phyloP scores from a whole-genome alignment of 2,888 invertebrate genomes.

The Cistogaster globosa region DNA sequence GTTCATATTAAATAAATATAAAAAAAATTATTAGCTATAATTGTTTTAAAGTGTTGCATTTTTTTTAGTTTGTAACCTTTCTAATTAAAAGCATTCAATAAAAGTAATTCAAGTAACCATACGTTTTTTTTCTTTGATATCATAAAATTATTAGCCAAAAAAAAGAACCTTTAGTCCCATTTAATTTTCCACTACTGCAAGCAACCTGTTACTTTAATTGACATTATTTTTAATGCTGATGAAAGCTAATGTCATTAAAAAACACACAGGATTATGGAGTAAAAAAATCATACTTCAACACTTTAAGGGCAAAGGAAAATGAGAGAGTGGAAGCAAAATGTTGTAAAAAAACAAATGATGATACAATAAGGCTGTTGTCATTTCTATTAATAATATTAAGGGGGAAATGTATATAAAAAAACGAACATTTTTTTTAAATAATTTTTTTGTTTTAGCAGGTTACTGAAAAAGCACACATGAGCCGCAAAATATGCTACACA shows the following conservation, averaged over 20 bases:
- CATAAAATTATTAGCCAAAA: conserved; percentile 37
- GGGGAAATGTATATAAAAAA: conserved; percentile 32
- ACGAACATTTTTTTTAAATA: conserved; percentile 3
- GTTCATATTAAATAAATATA: too few species aligned
- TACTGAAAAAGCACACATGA: conserved; percentile 52
- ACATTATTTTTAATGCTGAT: conserved; percentile 72
- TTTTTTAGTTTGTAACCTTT: neutral
- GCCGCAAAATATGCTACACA: conserved; percentile 69
- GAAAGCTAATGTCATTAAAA: conserved; percentile 72
- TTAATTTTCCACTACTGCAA: conserved; percentile 47
- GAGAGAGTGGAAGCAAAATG: conserved; percentile 4
- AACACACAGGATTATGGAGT: conserved; percentile 41
- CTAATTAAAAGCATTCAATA: conserved; percentile 49
- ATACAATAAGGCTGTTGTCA: conserved; percentile 70
- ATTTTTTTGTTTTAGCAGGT: conserved; percentile 20
- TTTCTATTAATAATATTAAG: conserved; percentile 70
- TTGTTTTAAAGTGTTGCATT: neutral
- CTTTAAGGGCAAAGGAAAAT: conserved; percentile 3
- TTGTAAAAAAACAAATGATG: conserved; percentile 64
- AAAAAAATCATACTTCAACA: conserved; percentile 42
- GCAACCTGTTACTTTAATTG: conserved; percentile 72
- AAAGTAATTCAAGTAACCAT: conserved; percentile 43
- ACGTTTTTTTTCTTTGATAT: conserved; percentile 12
- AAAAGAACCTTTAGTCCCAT: conserved; percentile 13
- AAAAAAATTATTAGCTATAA: neutral